A percentile compares a stretch with the other conserved stretches of the same genome.
These are phyloP conservation scores for Sapajus apella DNA, from an alignment of 2,113 vertebrate genomes.

Conservation along the genomic window DNA sequence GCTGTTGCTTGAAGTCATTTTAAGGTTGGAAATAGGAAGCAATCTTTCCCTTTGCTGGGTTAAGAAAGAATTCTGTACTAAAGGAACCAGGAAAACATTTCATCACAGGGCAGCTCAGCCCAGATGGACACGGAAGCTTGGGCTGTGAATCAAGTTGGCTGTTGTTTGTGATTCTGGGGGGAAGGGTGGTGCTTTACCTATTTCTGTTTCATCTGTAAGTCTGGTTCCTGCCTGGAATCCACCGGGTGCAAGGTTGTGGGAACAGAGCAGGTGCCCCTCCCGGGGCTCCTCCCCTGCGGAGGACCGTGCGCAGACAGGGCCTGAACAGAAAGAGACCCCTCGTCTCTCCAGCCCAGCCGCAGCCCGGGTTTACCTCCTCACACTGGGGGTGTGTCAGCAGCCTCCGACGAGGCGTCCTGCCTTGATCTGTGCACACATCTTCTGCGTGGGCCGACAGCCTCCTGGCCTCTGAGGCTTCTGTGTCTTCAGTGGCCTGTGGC, in stretches of 20 bases:
- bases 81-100: neutral
- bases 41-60: neutral
- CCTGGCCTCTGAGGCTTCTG: too few species aligned
- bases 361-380: neutral
- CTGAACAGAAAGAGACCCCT: neutral
- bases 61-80: neutral
- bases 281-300: rapidly evolving
- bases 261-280: neutral
- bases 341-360: rapidly evolving
- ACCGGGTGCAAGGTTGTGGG: neutral
- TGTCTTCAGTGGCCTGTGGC: too few species aligned
- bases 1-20: neutral
- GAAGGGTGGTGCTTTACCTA: neutral
- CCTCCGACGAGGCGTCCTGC: too few species aligned
- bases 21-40: neutral
- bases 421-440: too few species aligned
- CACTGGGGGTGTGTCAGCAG: neutral
- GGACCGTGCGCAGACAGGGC: neutral
- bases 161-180: neutral
- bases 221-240: too few species aligned
- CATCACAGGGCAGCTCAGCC: neutral
- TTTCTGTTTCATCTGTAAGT: neutral
- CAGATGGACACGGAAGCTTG: neutral
- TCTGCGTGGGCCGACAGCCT: too few species aligned
- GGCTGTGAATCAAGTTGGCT: neutral